These are phyloP conservation scores for Mylabris sibirica DNA, from an alignment of 2,888 invertebrate genomes.

Conservation along the genomic window DNA sequence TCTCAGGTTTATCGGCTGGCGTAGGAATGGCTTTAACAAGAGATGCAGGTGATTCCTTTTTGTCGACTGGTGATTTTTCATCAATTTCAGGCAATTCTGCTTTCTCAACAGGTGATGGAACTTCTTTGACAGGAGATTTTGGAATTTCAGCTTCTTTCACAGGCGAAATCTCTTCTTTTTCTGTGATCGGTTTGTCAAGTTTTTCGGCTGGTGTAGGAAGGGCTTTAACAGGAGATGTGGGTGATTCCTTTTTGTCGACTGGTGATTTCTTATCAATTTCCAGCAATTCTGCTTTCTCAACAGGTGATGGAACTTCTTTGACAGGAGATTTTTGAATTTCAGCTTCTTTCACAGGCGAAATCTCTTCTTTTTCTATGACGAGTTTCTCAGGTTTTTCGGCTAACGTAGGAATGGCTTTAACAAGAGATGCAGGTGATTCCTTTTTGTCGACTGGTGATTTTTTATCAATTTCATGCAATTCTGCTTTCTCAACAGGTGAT, in stretches of 20 bases:
- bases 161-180: too few relatives aligned
- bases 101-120: not conserved
- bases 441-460: conserved; percentile 15
- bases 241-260: not conserved
- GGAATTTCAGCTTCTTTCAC: not conserved
- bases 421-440: not conserved
- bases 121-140: not conserved
- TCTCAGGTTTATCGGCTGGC: conserved; percentile 16
- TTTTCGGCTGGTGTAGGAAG: too few relatives aligned
- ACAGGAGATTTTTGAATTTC: conserved; percentile 2
- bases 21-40: conserved; percentile 21
- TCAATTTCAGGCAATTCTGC: not conserved
- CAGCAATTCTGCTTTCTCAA: conserved; percentile 6
- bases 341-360: not conserved
- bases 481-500: conserved; percentile 15
- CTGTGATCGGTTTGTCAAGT: not conserved
- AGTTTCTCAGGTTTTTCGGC: conserved; percentile 20
- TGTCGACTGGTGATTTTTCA: conserved; percentile 8
- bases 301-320: not conserved
- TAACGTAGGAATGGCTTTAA: conserved; percentile 21
- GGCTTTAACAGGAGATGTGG: not conserved
- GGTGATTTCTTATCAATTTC: too few relatives aligned
- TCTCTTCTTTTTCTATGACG: too few relatives aligned
- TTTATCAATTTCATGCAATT: conserved; percentile 9
- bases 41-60: not conserved